Percentiles rank a stretch among this genome's conserved stretches.
Conservation (phyloP, 2,113 vertebrate species). For the Micronycteris hirsuta region DNA sequence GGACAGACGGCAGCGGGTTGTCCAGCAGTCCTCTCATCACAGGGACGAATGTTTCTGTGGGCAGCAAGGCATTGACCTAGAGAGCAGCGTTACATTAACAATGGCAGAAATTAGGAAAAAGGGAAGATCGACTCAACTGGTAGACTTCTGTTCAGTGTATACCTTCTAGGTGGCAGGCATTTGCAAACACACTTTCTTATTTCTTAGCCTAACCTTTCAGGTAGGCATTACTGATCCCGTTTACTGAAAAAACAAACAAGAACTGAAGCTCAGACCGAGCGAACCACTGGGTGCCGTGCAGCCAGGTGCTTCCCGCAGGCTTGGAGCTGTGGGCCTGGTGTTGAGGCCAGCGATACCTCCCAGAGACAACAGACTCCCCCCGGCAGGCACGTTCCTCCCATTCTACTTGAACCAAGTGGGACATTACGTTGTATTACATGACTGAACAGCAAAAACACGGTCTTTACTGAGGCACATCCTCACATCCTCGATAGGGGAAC, state of each 20-base stretch:
- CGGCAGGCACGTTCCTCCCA: not conserved
- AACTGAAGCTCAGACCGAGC: not conserved
- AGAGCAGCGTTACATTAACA: not conserved
- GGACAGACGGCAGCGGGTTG: constrained; percentile 88
- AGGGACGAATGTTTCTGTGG: constrained; percentile 91
- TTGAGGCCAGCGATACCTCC: not conserved
- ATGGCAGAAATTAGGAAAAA: not conserved
- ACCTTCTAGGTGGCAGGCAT: not conserved
- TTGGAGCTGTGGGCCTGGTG: not conserved
- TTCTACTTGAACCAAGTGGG: not conserved
- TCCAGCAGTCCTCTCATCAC: constrained; percentile 91
- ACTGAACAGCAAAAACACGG: not conserved
- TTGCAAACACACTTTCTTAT: not conserved
- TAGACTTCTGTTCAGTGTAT: not conserved
- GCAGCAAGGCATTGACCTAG: constrained; percentile 93
- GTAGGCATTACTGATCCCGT: not conserved
- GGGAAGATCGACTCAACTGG: not conserved
- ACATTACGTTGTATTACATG: not conserved
- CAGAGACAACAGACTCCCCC: not conserved
- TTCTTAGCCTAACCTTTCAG: not conserved
- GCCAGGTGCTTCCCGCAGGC: not conserved
- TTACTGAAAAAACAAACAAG: not conserved
- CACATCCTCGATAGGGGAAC: not conserved
- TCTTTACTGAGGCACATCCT: not conserved
- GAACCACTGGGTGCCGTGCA: not conserved